Base-by-base conservation (phyloP, 2,113 vertebrate species). In the Malurus alboscapulatus region DNA sequence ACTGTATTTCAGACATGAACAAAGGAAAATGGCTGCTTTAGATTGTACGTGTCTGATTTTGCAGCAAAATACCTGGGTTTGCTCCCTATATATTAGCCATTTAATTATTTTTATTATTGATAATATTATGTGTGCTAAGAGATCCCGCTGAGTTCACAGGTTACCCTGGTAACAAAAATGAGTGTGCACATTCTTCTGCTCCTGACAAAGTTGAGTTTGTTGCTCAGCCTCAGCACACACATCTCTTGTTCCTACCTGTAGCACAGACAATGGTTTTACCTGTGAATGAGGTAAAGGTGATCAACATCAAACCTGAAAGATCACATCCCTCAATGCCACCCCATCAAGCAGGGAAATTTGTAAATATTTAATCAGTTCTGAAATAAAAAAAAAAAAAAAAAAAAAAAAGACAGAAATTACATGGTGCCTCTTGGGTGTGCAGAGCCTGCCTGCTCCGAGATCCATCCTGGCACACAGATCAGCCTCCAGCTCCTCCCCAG, bases 1-100 rank as follows among this genome's bases (percentile, higher is more conserved):
- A 20, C 38, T 89, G 2, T 47, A 25, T 84, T 91, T 92, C 77
- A 87, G 74, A 36, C 7, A 8, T 9, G 27, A 89, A 76, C 84
- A 92, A 72, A 93, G 45, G 74, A 45, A 93, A 92, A 84, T 65
- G 45, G 53, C 62, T 85, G 84, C 53, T 90, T 92, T 86, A 75
- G 67, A 29, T 61, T 69, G 40, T 44, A 63, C 25, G 13, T 25
- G 45, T n/a, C 58, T 94, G 69, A 73, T 57, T 65, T 72, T 44
- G 13, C 32, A 22, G 50, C 17, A 48, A 75, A 92, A 92, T 68
- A 82, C 50, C 32, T 48, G 50, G 27, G 29, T 29, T 14, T 67
- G 17, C 30, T 81, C 53, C 29, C 66, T 68, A 10, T 19, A 15
- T 38, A 19, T 72, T 89, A 45, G 12, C 36, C 69, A 18, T 68